Conservation (phyloP, 2,797 vertebrate genomes). For the Coilia nasus region DNA sequence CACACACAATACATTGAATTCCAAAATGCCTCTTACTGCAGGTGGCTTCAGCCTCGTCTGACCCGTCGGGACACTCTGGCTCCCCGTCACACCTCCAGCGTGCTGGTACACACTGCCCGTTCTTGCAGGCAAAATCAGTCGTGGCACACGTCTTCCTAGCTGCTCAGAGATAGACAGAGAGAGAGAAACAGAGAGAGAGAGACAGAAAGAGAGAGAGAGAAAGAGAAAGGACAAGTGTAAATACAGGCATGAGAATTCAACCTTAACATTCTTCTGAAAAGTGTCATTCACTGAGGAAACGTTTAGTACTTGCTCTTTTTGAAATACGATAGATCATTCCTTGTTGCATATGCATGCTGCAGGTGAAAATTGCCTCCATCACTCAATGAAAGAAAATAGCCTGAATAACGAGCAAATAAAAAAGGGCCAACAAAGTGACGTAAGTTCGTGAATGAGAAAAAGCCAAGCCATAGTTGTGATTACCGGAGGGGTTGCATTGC, state of each 20-base stretch:
- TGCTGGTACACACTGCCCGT: slow-evolving; percentile 90
- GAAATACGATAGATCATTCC: too few species aligned
- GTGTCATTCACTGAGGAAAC: too few species aligned
- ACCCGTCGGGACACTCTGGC: slow-evolving; percentile 89
- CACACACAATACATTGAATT: background rate
- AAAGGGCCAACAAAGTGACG: too few species aligned
- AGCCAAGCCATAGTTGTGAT: too few species aligned
- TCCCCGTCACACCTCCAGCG: slow-evolving; percentile 96
- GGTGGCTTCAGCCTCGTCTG: slow-evolving; percentile 87
- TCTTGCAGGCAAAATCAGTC: slow-evolving; percentile 91
- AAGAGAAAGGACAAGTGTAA: background rate
- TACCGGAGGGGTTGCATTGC: too few species aligned
- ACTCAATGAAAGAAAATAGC: too few species aligned
- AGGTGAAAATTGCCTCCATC: too few species aligned
- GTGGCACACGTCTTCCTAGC: slow-evolving; percentile 93
- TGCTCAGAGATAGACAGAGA: slow-evolving; percentile 62
- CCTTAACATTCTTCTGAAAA: background rate
- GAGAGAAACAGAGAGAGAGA: background rate
- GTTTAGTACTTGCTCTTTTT: too few species aligned
- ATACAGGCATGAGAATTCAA: background rate
- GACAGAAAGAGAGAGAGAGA: background rate
- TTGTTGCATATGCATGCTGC: too few species aligned
- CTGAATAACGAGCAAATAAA: too few species aligned
- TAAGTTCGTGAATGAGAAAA: too few species aligned
- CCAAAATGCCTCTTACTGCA: slow-evolving; percentile 85